Evolutionary conservation across 1,140 invertebrate species (phyloP).

Genomic region (Elymnias hypermnestra): DNA sequence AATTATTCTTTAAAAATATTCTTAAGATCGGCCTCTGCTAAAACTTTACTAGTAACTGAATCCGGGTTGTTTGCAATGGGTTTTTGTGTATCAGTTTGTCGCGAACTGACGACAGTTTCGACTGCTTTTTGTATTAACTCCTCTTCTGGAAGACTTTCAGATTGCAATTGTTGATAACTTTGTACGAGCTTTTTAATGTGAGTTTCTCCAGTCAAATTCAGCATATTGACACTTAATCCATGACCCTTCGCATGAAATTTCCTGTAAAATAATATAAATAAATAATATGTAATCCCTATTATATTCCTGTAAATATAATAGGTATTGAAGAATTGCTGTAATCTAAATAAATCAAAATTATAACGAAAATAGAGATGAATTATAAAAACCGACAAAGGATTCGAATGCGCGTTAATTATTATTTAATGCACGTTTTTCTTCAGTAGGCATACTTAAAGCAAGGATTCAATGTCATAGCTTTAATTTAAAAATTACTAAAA

Average conservation of each 20-base stretch:
- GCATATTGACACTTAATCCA: slow-evolving; percentile 72
- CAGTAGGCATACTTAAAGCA: too few relatives aligned
- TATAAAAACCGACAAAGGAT: too few relatives aligned
- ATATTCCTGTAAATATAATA: too few relatives aligned
- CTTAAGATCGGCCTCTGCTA: slow-evolving; percentile 53
- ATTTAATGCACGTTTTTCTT: too few relatives aligned
- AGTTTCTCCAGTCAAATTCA: slow-evolving; percentile 64
- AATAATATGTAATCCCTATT: too few relatives aligned
- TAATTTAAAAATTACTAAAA: too few relatives aligned
- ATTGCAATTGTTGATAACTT: slow-evolving; percentile 75
- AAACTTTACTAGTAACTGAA: slow-evolving; percentile 38
- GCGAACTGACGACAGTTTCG: slow-evolving; percentile 29
- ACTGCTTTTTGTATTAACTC: slow-evolving; percentile 62
- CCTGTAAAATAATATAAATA: slow-evolving; percentile 70
- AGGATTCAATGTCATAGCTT: too few relatives aligned
- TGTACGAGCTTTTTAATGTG: slow-evolving; percentile 78
- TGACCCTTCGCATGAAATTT: slow-evolving; percentile 79
- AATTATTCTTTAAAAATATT: slow-evolving; percentile 64
- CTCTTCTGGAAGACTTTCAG: slow-evolving; percentile 68
- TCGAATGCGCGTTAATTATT: too few relatives aligned
- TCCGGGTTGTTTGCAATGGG: slow-evolving; percentile 30
- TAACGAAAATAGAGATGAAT: too few relatives aligned
- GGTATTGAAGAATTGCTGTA: too few relatives aligned
- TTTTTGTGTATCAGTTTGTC: slow-evolving; percentile 22
- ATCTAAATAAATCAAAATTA: too few relatives aligned